A percentile compares a stretch with the other conserved stretches of the same genome.
Evolutionary conservation across 2,113 vertebrate species (phyloP).

Genomic region (Lates calcarifer): DNA sequence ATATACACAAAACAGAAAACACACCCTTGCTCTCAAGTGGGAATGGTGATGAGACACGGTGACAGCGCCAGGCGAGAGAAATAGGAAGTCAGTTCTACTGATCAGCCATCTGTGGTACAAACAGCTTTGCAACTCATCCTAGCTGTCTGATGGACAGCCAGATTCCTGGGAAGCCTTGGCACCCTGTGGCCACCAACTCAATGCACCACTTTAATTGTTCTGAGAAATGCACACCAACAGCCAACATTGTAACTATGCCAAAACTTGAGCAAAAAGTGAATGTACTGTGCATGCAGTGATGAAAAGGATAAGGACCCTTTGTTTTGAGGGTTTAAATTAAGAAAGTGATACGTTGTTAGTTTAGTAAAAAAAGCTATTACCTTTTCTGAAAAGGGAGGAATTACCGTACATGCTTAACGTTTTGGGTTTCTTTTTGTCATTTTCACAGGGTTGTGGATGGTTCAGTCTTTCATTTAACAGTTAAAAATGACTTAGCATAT

Average conservation of each 20-base stretch:
- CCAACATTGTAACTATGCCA: constrained; percentile 57
- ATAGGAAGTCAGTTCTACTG: constrained; percentile 81
- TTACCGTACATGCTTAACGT: background rate
- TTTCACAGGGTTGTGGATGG: background rate
- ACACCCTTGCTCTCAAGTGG: constrained; percentile 61
- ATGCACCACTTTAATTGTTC: constrained; percentile 75
- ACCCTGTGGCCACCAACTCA: constrained; percentile 55
- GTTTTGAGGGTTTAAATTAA: constrained; percentile 4
- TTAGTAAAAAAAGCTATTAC: background rate
- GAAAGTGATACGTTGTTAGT: background rate
- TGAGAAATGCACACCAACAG: constrained; percentile 53
- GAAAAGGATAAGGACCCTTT: background rate
- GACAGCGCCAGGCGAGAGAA: constrained; percentile 70
- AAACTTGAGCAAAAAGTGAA: constrained; percentile 43
- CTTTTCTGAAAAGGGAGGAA: background rate
- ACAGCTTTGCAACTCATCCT: constrained; percentile 78
- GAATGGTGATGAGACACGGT: constrained; percentile 61
- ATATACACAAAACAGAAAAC: constrained; percentile 27
- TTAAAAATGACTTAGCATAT: too few species aligned
- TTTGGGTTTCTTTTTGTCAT: background rate
- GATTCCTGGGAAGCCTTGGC: constrained; percentile 77
- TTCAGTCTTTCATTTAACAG: background rate
- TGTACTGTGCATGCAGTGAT: constrained; percentile 12
- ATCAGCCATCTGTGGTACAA: constrained; percentile 87
- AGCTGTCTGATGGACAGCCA: constrained; percentile 78